These are phyloP conservation scores for Spodoptera exigua DNA, from an alignment of 2,888 invertebrate genomes.

Conservation along the genomic window DNA sequence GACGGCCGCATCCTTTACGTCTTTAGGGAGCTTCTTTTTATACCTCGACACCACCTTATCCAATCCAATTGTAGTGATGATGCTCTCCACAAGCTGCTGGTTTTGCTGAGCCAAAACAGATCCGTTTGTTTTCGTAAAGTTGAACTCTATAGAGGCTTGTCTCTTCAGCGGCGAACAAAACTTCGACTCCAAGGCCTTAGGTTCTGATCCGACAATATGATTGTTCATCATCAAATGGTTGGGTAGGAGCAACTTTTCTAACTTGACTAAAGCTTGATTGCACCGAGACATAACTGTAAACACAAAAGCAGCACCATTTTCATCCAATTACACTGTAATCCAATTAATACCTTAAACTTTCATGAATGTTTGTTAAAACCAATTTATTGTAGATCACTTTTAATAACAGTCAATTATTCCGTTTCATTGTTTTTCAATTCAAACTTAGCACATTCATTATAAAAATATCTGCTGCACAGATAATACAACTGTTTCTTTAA, in stretches of 20 bases:
- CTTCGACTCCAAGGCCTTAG: slow-evolving; percentile 56
- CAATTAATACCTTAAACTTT: no score
- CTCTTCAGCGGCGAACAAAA: slow-evolving; percentile 84
- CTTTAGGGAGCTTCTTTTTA: slow-evolving; percentile 71
- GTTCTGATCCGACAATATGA: slow-evolving; percentile 59
- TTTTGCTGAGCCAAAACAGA: slow-evolving; percentile 71
- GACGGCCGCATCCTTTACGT: slow-evolving; percentile 78
- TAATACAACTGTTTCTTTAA: no score
- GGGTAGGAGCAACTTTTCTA: slow-evolving; percentile 74
- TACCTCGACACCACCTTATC: slow-evolving; percentile 72
- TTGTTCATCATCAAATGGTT: slow-evolving; percentile 76
- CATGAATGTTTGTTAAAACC: no score
- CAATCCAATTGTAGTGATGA: slow-evolving; percentile 75
- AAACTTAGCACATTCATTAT: no score
- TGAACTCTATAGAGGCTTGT: slow-evolving; percentile 75
- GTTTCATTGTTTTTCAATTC: no score
- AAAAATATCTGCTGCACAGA: no score
- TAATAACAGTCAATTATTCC: no score
- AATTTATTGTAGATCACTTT: no score
- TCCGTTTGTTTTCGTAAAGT: slow-evolving; percentile 73
- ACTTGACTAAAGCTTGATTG: slow-evolving; percentile 73
- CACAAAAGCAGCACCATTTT: slow-evolving; percentile 66
- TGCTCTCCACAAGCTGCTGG: slow-evolving; percentile 79
- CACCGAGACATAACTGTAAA: slow-evolving; percentile 84
- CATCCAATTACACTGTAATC: slow-evolving; percentile 38